A percentile compares a stretch with the other conserved stretches of the same genome.
These are phyloP conservation scores for Callocephalon fimbriatum DNA, from an alignment of 2,113 vertebrate genomes.

Conservation along the genomic window DNA sequence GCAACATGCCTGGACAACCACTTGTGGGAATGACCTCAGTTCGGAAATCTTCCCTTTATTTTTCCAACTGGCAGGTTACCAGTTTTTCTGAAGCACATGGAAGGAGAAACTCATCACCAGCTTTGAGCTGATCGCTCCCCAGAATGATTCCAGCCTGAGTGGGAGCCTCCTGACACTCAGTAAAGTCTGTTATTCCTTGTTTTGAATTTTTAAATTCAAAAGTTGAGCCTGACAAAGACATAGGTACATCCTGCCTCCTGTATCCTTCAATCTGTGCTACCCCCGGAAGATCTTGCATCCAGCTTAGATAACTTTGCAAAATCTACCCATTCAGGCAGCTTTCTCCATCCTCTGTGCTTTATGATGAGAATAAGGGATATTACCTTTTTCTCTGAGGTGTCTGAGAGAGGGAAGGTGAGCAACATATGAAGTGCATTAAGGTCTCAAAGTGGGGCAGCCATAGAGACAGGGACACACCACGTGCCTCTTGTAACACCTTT, in stretches of 20 bases:
- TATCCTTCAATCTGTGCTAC: not conserved
- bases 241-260: not conserved
- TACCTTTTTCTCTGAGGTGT: not conserved
- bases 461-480: rapidly evolving
- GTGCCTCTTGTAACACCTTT: not conserved
- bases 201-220: not conserved
- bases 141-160: not conserved
- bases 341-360: not conserved
- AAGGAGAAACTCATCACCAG: not conserved
- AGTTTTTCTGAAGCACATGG: not conserved
- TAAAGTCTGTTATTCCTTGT: not conserved
- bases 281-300: not conserved
- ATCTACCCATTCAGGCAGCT: not conserved
- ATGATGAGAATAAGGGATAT: not conserved
- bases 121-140: not conserved
- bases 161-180: not conserved
- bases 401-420: not conserved
- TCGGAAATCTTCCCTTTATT: not conserved
- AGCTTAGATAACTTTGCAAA: not conserved
- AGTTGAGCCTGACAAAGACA: not conserved
- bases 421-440: not conserved
- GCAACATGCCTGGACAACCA: not conserved
- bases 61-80: not conserved
- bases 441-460: not conserved
- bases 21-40: not conserved